A percentile compares a stretch with the other conserved stretches of the same genome.
Conservation (phyloP, 2,888 invertebrate genomes). For the Drosophila vallismaia region DNA sequence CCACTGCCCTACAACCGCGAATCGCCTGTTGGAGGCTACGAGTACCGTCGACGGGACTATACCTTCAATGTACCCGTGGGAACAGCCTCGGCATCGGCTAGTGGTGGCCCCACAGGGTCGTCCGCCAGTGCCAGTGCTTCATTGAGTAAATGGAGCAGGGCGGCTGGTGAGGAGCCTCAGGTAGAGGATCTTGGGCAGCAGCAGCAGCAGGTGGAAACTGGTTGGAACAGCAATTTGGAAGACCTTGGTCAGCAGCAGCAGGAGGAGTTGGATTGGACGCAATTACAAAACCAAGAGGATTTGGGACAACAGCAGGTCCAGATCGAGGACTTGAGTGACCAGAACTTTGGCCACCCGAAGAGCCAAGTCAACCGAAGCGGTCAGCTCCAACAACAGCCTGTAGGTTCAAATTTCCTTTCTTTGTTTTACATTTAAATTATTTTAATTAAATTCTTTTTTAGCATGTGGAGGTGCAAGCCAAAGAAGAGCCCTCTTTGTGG, state of each 20-base stretch:
- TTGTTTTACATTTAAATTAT: background rate
- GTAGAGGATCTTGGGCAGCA: slow-evolving; percentile 43
- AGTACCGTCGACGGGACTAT: slow-evolving; percentile 63
- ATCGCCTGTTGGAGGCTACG: slow-evolving; percentile 24
- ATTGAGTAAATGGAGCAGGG: slow-evolving; percentile 56
- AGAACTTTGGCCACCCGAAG: slow-evolving; percentile 18
- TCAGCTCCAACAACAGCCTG: slow-evolving; percentile 45
- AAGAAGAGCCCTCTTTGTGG: slow-evolving; percentile 68
- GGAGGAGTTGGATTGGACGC: slow-evolving; percentile 39
- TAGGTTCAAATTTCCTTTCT: slow-evolving; percentile 23
- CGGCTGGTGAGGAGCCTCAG: slow-evolving; percentile 57
- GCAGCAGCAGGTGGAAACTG: slow-evolving; percentile 49
- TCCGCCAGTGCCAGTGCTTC: slow-evolving; percentile 54
- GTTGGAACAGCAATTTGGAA: slow-evolving; percentile 21
- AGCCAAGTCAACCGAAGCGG: slow-evolving; percentile 24
- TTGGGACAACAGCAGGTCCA: slow-evolving; percentile 51
- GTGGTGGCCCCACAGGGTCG: slow-evolving; percentile 54
- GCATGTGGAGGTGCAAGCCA: slow-evolving; percentile 66
- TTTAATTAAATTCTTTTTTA: slow-evolving; percentile 11
- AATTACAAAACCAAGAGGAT: slow-evolving; percentile 57
- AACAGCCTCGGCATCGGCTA: slow-evolving; percentile 56
- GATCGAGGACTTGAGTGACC: slow-evolving; percentile 51
- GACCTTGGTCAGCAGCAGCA: slow-evolving; percentile 38
- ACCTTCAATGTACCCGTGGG: slow-evolving; percentile 55
- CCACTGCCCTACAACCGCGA: slow-evolving; percentile 46